These are phyloP conservation scores for Ophiothrix spiculata DNA, from an alignment of 35 echinoderm and acorn worm species.

Conservation along the genomic window DNA sequence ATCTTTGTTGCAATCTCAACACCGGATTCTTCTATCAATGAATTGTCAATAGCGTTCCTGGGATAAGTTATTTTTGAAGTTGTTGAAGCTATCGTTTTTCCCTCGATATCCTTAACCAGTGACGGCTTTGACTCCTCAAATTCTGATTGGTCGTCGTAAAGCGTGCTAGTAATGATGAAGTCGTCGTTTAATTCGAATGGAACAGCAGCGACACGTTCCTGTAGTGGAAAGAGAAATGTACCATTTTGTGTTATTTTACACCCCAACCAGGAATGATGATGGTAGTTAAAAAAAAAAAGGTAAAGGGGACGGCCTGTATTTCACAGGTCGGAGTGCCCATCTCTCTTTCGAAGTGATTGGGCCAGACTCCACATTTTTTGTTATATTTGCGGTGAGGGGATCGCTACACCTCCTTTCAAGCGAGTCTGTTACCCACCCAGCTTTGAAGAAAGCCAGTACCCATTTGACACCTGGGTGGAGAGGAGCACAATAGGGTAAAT, in stretches of 20 bases:
- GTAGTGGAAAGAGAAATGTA: slow-evolving; percentile 13
- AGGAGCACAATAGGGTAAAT: too few species aligned
- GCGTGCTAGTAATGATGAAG: slow-evolving; percentile 7
- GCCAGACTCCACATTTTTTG: too few species aligned
- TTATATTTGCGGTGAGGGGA: too few species aligned
- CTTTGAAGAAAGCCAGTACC: too few species aligned
- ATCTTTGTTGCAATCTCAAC: slow-evolving; percentile 47
- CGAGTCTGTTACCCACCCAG: too few species aligned
- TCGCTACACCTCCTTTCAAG: too few species aligned
- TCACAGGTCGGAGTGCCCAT: too few species aligned
- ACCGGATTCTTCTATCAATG: slow-evolving; percentile 23
- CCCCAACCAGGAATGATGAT: not conserved
- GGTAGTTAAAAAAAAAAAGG: too few species aligned
- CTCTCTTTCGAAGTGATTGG: too few species aligned
- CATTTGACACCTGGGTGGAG: too few species aligned
- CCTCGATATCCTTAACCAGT: not conserved
- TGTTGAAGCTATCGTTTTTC: not conserved
- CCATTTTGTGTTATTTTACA: not conserved
- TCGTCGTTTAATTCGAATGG: not conserved
- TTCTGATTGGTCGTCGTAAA: not conserved
- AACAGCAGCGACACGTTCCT: slow-evolving; percentile 31
- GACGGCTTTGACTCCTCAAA: slow-evolving; percentile 52
- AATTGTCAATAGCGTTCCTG: slow-evolving; percentile 11
- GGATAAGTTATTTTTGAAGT: not conserved
- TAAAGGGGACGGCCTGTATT: too few species aligned